These are phyloP conservation scores for Tachystola acroxantha DNA, from an alignment of 2,888 invertebrate species.

Conservation along the genomic window DNA sequence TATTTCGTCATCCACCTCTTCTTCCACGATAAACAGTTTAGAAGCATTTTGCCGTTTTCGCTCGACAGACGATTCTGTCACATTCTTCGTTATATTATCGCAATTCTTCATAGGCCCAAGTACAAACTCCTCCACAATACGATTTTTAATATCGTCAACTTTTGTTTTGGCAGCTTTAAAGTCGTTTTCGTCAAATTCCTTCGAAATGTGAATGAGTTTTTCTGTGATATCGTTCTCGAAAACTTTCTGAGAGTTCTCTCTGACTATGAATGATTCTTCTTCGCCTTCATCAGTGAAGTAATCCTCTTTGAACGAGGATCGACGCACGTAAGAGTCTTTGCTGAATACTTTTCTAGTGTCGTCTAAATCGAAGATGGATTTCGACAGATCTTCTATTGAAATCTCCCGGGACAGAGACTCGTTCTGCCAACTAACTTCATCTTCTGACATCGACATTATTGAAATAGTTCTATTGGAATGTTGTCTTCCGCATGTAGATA, in stretches of 20 bases:
- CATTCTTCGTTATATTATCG: conserved; percentile 61
- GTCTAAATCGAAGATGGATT: conserved; percentile 71
- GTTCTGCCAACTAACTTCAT: conserved; percentile 77
- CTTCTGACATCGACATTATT: conserved; percentile 82
- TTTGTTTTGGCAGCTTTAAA: conserved; percentile 45
- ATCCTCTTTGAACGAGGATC: conserved; percentile 71
- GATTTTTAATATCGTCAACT: conserved; percentile 58
- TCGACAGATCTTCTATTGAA: conserved; percentile 77
- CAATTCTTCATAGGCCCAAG: conserved; percentile 47
- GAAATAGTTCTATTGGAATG: conserved; percentile 76
- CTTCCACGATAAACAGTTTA: conserved; percentile 57
- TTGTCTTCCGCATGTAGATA: conserved; percentile 44
- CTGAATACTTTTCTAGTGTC: conserved; percentile 69
- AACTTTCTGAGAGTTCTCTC: conserved; percentile 60
- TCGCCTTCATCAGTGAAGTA: conserved; percentile 59
- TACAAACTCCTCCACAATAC: conserved; percentile 65
- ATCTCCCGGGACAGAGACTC: conserved; percentile 76
- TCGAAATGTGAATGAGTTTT: conserved; percentile 64
- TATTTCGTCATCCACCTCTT: conserved; percentile 79
- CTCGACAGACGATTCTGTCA: conserved; percentile 56
- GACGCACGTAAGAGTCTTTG: conserved; percentile 67
- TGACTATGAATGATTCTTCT: conserved; percentile 57
- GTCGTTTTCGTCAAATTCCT: conserved; percentile 62
- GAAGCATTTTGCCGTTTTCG: conserved; percentile 44
- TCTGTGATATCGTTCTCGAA: conserved; percentile 71